Evolutionary conservation across 2,113 vertebrate genomes (phyloP), one percentile per base, ranked within the genome.

Genomic region (Callipepla squamata): DNA sequence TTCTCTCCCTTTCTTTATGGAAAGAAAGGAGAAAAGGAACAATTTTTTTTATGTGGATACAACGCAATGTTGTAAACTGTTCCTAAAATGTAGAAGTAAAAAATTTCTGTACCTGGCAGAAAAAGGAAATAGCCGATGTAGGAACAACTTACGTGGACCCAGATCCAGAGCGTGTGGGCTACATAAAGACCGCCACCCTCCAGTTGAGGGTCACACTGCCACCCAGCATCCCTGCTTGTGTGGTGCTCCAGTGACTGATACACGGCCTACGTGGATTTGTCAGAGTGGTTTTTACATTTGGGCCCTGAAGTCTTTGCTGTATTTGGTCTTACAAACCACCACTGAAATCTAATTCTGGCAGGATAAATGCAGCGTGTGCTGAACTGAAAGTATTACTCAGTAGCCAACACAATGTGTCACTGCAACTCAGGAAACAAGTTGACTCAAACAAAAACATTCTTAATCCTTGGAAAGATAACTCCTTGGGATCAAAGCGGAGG

Each of bases 401-500:
- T 19, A 69, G 80, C 55, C 66, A 73, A 77, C 66, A 59, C 47
- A 69, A 4, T 5, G 55, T 93, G 90, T 59, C 75, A 85, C 72
- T 79, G 62, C 61, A 78, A 57, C 36, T 93, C 48, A 80, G 88
- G 34, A 85, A 80, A 70, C 26, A 66, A 42, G 16, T 7, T 67
- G 59, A 13, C 65, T 94, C 57, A 48, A 85, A 32, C 17, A 68
- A 88, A 61, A 88, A 55, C 26, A 17, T 28, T 19, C n/a, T 48
- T 45, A 76, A 92, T 80, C n/a, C 38, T 68, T 51, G 23, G 42
- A 76, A 61, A 44, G 14, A 23, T 38, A n/a, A 23, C n/a, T 85
- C 74, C 34, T 75, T 48, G 47, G 34, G 14, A 80, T 75, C 44
- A 44, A 61, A 77, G 61, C 1, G 61, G 32, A 53, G 20, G 55